Conservation (phyloP, 2,113 vertebrate species). For the Mellivora capensis region DNA sequence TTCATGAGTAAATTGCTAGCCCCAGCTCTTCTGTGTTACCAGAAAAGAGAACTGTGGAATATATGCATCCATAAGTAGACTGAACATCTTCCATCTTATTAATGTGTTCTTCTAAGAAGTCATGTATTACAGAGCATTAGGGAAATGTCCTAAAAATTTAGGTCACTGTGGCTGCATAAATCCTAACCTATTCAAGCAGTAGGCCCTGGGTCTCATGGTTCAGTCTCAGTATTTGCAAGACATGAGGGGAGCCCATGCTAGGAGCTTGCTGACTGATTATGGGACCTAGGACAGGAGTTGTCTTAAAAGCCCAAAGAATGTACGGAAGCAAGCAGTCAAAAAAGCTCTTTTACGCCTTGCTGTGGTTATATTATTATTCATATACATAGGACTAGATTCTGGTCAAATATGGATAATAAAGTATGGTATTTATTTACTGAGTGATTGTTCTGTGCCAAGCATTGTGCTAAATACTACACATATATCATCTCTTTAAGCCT, state of each 20-base stretch:
- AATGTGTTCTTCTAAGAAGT: neutral
- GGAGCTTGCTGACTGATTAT: neutral
- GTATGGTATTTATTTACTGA: neutral
- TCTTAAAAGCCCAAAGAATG: neutral
- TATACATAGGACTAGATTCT: neutral
- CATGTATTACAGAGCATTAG: neutral
- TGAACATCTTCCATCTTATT: neutral
- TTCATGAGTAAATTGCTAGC: neutral
- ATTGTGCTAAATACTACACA: neutral
- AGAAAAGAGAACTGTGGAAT: neutral
- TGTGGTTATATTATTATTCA: neutral
- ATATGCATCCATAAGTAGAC: neutral
- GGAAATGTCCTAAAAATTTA: neutral
- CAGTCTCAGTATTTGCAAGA: neutral
- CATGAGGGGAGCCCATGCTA: neutral
- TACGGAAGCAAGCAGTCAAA: neutral
- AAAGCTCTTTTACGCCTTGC: neutral
- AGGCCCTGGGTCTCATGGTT: neutral
- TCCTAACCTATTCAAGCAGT: neutral
- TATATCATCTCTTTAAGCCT: neutral
- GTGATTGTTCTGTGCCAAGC: neutral
- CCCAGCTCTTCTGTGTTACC: neutral
- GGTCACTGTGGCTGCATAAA: neutral
- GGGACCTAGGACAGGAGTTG: neutral
- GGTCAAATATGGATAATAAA: neutral